These are phyloP conservation scores for Clarias pachynema DNA, from an alignment of 2,797 vertebrate species.

Conservation along the genomic window DNA sequence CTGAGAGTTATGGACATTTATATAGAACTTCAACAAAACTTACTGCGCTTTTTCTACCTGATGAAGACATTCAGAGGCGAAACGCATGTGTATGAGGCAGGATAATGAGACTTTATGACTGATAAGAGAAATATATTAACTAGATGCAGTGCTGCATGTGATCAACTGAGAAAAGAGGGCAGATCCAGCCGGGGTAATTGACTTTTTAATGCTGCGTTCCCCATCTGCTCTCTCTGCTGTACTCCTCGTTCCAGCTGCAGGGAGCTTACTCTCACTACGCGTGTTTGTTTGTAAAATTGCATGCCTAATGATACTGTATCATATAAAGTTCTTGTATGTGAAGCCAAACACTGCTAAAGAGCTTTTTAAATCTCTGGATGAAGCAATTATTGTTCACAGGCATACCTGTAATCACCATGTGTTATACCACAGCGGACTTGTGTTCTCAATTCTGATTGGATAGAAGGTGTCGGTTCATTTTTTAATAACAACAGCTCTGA, in stretches of 20 bases:
- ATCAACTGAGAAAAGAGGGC: conserved; percentile 12
- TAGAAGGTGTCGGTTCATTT: not conserved
- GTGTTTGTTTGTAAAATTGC: conserved; percentile 17
- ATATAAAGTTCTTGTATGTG: not conserved
- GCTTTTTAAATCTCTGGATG: not conserved
- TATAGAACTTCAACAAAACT: conserved; percentile 10
- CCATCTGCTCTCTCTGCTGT: conserved; percentile 33
- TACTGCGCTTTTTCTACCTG: not conserved
- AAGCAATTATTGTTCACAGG: not conserved
- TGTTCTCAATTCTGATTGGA: not conserved
- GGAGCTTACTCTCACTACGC: not conserved
- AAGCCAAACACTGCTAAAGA: conserved; percentile 4
- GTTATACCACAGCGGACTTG: not conserved
- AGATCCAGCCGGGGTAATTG: conserved; percentile 29
- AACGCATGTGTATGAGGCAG: conserved; percentile 11
- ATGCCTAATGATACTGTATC: conserved; percentile 7
- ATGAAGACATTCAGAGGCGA: conserved; percentile 27
- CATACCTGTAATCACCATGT: not conserved
- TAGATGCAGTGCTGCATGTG: not conserved
- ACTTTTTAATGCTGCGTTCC: conserved; percentile 31
- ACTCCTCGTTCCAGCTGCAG: conserved; percentile 30
- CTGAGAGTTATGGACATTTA: not conserved
- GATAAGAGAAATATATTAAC: conserved; percentile 8
- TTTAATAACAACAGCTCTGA: not conserved
- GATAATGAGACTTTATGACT: not conserved